These are phyloP conservation scores for Tetramorium simillimum DNA, from an alignment of 1,140 invertebrate species.

Conservation along the genomic window DNA sequence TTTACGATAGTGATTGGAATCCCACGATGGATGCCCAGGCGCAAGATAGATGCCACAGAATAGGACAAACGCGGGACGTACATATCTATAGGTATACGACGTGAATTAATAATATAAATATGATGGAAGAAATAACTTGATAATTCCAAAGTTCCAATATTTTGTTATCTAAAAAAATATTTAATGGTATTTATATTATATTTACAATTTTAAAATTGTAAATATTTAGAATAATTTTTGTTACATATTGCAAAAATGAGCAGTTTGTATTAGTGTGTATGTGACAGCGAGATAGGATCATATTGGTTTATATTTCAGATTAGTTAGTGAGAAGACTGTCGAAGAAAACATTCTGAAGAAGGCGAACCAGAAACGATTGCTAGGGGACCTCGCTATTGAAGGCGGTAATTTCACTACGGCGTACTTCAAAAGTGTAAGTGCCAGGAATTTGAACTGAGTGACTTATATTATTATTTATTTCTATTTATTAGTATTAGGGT, in stretches of 20 bases:
- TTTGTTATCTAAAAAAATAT: not conserved
- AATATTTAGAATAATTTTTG: not conserved
- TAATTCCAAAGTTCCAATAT: not conserved
- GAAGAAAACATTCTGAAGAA: constrained; percentile 99
- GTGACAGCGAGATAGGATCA: not conserved
- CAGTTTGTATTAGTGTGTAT: not conserved
- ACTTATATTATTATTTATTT: not conserved
- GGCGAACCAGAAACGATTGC: constrained; percentile 98
- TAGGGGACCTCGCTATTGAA: constrained; percentile 99
- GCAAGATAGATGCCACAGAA: constrained; percentile 99
- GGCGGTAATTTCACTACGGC: constrained; percentile 99
- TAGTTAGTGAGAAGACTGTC: constrained; percentile 98
- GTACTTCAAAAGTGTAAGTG: constrained; percentile 96
- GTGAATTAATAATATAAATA: not conserved
- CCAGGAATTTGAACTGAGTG: not conserved
- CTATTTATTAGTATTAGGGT: not conserved
- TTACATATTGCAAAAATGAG: not conserved
- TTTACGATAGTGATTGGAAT: constrained; percentile 99
- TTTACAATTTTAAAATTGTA: not conserved
- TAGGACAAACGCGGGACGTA: constrained; percentile 99
- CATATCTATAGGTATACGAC: constrained; percentile 95
- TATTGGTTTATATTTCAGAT: constrained; percentile 84
- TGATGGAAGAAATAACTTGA: constrained; percentile 6
- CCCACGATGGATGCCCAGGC: constrained; percentile 99
- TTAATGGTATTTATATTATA: not conserved